These are phyloP conservation scores for Apamea epomidion DNA, from an alignment of 2,888 invertebrate species.

Conservation along the genomic window DNA sequence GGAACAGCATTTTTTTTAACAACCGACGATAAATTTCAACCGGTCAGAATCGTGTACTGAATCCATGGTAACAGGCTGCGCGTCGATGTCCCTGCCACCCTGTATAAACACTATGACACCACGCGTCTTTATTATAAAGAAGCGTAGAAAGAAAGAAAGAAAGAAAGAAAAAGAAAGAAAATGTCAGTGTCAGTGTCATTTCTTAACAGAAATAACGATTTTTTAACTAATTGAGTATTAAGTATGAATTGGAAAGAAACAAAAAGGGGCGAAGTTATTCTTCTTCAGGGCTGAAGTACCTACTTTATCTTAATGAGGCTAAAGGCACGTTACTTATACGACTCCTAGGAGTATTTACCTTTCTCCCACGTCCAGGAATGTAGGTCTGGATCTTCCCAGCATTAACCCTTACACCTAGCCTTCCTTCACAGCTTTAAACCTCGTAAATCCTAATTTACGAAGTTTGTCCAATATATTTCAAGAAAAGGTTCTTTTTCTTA, in stretches of 20 bases:
- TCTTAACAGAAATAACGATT: neutral
- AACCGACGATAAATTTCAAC: too few species aligned
- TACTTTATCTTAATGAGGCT: constrained; percentile 6
- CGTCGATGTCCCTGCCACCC: too few species aligned
- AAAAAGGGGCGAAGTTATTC: neutral
- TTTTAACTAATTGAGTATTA: neutral
- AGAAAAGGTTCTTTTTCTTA: constrained; percentile 14
- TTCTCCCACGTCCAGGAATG: constrained; percentile 31
- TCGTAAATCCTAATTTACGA: constrained; percentile 40
- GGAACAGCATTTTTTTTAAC: too few species aligned
- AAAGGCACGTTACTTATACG: neutral
- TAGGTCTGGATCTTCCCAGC: constrained; percentile 11
- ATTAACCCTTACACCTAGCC: neutral
- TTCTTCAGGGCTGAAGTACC: neutral
- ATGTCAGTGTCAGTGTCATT: too few species aligned
- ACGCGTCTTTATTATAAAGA: neutral
- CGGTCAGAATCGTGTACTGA: too few species aligned
- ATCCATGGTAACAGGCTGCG: too few species aligned
- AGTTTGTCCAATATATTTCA: constrained; percentile 17
- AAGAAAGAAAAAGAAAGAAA: too few species aligned
- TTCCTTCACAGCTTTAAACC: constrained; percentile 18
- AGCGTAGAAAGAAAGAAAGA: too few species aligned
- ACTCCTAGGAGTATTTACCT: constrained; percentile 5
- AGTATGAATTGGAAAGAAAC: neutral
- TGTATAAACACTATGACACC: neutral